A percentile compares a stretch with the other conserved stretches of the same genome.
Conservation (phyloP, 2,888 invertebrate species). For the Andrena flavipes region DNA sequence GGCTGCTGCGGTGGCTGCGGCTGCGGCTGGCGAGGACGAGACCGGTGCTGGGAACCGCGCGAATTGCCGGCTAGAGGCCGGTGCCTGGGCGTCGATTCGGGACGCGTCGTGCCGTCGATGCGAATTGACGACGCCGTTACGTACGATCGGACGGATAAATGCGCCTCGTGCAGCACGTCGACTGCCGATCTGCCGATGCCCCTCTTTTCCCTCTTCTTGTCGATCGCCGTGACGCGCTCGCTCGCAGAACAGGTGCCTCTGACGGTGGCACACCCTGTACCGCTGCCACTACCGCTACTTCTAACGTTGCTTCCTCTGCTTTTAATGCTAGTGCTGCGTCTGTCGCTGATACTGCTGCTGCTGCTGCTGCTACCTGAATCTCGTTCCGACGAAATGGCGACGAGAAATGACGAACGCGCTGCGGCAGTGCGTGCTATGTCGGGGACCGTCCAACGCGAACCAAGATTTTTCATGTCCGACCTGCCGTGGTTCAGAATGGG, state of each 20-base stretch:
- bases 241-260: slow-evolving; percentile 30
- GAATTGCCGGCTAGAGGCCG: slow-evolving; percentile 70
- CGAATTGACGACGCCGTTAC: slow-evolving; percentile 72
- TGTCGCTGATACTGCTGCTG: slow-evolving; percentile 63
- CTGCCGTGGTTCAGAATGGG: slow-evolving; percentile 80
- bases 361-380: slow-evolving; percentile 71
- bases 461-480: slow-evolving; percentile 91
- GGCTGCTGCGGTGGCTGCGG: slow-evolving; percentile 64
- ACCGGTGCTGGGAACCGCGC: slow-evolving; percentile 66
- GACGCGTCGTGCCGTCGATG: slow-evolving; percentile 69
- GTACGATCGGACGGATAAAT: slow-evolving; percentile 82
- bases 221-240: slow-evolving; percentile 63
- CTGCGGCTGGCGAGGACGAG: slow-evolving; percentile 71
- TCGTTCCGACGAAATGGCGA: slow-evolving; percentile 75
- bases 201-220: slow-evolving; percentile 64
- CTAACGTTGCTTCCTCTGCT: slow-evolving; percentile 64
- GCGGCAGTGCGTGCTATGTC: slow-evolving; percentile 89
- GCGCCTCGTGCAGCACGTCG: slow-evolving; percentile 78
- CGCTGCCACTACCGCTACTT: slow-evolving; percentile 61
- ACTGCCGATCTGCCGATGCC: slow-evolving; percentile 75
- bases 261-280: slow-evolving; percentile 37
- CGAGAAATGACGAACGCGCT: slow-evolving; percentile 83
- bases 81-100: slow-evolving; percentile 70
- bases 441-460: slow-evolving; percentile 90
- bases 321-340: slow-evolving; percentile 63